These are phyloP conservation scores for Polydrusus cervinus DNA, from an alignment of 2,888 invertebrate species.

Conservation along the genomic window DNA sequence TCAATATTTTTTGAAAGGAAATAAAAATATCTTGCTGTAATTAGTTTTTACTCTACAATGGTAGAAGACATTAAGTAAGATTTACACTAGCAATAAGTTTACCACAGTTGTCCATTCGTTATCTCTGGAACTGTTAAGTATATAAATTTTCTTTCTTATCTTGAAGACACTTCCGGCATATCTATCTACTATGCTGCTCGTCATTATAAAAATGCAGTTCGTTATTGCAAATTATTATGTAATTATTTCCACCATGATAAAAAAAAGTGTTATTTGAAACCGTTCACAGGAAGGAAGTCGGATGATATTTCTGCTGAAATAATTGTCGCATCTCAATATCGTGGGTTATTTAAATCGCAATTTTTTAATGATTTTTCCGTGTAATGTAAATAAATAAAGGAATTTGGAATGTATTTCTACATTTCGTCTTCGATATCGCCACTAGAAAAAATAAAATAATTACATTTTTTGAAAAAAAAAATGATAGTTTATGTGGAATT, in stretches of 20 bases:
- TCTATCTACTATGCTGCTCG: conserved; percentile 13
- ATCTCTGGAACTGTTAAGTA: conserved; percentile 6
- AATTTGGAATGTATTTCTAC: too few relatives aligned
- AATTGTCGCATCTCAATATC: conserved; percentile 11
- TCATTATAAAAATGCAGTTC: conserved; percentile 25
- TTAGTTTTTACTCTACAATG: conserved; percentile 19
- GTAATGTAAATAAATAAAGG: too few relatives aligned
- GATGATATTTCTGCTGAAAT: conserved; percentile 21
- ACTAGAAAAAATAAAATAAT: too few relatives aligned
- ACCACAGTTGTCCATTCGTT: conserved; percentile 26
- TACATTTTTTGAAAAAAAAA: too few relatives aligned
- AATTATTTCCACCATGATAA: conserved; percentile 23
- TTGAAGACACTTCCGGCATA: conserved; percentile 34
- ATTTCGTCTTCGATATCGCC: too few relatives aligned
- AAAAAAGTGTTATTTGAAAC: conserved; percentile 15
- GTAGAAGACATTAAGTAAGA: conserved; percentile 26
- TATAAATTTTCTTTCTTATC: conserved; percentile 40
- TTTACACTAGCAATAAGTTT: conserved; percentile 33
- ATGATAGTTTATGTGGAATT: too few relatives aligned
- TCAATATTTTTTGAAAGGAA: too few relatives aligned
- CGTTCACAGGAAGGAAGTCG: conserved; percentile 16
- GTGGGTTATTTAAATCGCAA: conserved; percentile 4
- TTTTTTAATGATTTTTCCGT: conserved; percentile 12
- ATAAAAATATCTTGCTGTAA: too few relatives aligned
- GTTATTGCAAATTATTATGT: conserved; percentile 25